These are phyloP conservation scores for Cynaeus angustus DNA, from an alignment of 2,888 invertebrate species.

Conservation along the genomic window DNA sequence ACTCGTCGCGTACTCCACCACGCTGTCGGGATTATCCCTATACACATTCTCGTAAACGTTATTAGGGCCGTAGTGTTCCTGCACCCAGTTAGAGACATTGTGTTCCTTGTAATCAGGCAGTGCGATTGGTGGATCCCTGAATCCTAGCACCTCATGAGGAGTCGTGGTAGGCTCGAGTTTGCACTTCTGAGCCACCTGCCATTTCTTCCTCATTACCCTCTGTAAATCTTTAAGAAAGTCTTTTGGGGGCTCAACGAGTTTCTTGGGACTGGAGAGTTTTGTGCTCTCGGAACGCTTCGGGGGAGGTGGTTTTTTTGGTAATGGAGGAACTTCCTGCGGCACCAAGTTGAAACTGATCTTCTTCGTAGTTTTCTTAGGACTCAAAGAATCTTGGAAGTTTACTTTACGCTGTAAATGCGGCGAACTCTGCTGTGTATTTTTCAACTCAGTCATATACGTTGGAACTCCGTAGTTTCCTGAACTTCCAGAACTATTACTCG, in stretches of 20 bases:
- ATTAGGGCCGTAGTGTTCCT: conserved; percentile 86
- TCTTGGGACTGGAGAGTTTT: conserved; percentile 84
- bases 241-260: conserved; percentile 83
- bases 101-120: conserved; percentile 85
- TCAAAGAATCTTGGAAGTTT: conserved; percentile 75
- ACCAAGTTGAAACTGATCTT: conserved; percentile 80
- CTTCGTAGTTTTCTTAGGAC: conserved; percentile 75
- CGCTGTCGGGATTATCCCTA: conserved; percentile 70
- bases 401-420: conserved; percentile 76
- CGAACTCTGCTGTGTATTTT: conserved; percentile 75
- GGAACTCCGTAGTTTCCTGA: conserved; percentile 60
- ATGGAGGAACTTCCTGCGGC: conserved; percentile 74
- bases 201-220: conserved; percentile 93
- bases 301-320: conserved; percentile 82
- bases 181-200: conserved; percentile 95
- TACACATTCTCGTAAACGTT: conserved; percentile 87
- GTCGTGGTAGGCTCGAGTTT: conserved; percentile 90
- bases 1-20: conserved; percentile 72
- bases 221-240: conserved; percentile 92
- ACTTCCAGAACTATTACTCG: conserved; percentile 72
- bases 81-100: conserved; percentile 92
- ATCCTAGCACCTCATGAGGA: conserved; percentile 93
- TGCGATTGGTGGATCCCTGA: conserved; percentile 85
- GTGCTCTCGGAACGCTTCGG: conserved; percentile 86
- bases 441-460: conserved; percentile 72